Conservation (phyloP, 2,113 vertebrate species). For the Mormoops blainvillei region DNA sequence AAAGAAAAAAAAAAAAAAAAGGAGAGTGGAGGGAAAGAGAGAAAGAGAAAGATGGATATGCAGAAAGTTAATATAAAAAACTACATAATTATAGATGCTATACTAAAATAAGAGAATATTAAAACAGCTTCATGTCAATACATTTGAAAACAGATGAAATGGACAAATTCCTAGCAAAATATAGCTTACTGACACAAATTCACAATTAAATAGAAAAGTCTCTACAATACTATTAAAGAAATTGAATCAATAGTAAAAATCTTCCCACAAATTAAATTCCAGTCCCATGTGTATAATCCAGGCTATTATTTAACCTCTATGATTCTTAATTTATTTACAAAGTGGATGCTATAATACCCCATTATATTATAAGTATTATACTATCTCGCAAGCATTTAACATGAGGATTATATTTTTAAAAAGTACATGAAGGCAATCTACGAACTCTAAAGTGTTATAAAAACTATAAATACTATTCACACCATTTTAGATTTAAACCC, state of each 20-base stretch:
- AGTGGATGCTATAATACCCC: not conserved
- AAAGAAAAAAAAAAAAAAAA: not conserved
- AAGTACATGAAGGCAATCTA: not conserved
- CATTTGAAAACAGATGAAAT: not conserved
- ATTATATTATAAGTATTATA: not conserved
- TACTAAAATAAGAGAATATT: not conserved
- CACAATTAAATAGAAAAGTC: conserved; percentile 16
- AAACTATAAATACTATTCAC: not conserved
- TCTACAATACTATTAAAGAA: not conserved
- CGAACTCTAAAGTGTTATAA: not conserved
- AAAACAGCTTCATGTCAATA: not conserved
- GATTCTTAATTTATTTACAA: not conserved
- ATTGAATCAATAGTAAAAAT: not conserved
- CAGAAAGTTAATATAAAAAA: not conserved
- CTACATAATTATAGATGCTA: not conserved
- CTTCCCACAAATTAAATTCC: not conserved
- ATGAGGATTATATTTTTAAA: not conserved
- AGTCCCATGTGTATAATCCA: not conserved
- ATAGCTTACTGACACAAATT: not conserved
- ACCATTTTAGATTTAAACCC: not conserved
- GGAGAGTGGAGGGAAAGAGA: not conserved
- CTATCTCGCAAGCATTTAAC: not conserved
- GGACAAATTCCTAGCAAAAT: conserved; percentile 10
- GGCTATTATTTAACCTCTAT: not conserved
- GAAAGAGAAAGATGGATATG: not conserved